Evolutionary conservation across 2,113 vertebrate species (phyloP), one percentile per base, ranked within the genome.

Genomic region (Bucco capensis): DNA sequence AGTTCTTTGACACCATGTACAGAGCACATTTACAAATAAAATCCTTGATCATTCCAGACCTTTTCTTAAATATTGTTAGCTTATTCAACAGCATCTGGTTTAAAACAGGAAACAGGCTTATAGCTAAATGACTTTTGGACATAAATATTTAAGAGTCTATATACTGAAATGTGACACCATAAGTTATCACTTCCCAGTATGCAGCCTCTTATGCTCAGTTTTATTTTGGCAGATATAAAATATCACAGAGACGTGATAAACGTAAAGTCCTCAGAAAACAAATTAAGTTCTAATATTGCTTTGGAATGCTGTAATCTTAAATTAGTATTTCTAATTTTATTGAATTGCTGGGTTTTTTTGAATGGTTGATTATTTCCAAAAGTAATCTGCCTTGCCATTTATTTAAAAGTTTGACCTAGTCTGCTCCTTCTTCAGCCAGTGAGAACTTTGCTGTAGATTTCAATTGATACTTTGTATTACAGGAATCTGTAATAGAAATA

Each of bases 101-200:
- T 95, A 96, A 96, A 97, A 95, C 96, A 97, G 95, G 96, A 97
- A 97, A 94, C 94, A 96, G 95, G 94, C 96, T 92, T 93, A 92
- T 83, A 95, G 88, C 86, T 95, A 86, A 94, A 89, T 94, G 88
- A 89, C 91, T 95, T 40, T 96, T 95, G 92, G 91, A 96, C 90
- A 94, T 96, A 97, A 97, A 96, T 96, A 96, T 92, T 96, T 95
- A 94, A 86, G 62, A 86, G 75, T 95, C 91, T 82, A 70, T 94
- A 92, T 92, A 92, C 82, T 95, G 96, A 97, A 96, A 97, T 91
- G 88, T 96, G 91, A 94, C 90, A 87, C 94, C 94, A 74, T 85
- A 89, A 96, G 79, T 90, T 96, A 93, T 94, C 93, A 95, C 81
- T 95, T 92, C 86, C 80, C 6, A 16, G 66, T 93, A 95, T 91